A percentile compares a stretch with the other conserved stretches of the same genome.
These are phyloP conservation scores for Epinephelus cyanopodus DNA, from an alignment of 2,113 vertebrate genomes.

Conservation along the genomic window DNA sequence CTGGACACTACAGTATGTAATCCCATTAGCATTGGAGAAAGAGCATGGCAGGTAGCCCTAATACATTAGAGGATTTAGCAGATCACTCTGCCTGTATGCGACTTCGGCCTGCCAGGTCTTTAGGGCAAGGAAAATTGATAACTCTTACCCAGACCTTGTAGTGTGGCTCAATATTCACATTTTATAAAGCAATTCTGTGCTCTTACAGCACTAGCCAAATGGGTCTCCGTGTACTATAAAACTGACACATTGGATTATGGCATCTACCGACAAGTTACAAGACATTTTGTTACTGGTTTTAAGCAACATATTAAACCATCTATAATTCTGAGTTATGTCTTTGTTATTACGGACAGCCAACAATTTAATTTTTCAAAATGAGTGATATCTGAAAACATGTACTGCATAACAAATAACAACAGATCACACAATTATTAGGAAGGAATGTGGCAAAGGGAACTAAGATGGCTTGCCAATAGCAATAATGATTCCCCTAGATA, in stretches of 20 bases:
- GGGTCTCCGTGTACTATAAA: neutral
- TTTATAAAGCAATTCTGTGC: constrained; percentile 21
- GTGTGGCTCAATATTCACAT: constrained; percentile 23
- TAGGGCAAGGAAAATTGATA: constrained; percentile 26
- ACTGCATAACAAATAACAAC: constrained; percentile 20
- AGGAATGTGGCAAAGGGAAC: constrained; percentile 28
- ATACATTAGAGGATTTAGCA: constrained; percentile 66
- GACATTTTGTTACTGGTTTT: neutral
- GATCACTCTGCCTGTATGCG: constrained; percentile 46
- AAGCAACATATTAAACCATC: constrained; percentile 8
- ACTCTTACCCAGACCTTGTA: constrained; percentile 13
- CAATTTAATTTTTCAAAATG: neutral
- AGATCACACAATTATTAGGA: constrained; percentile 25
- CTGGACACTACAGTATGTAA: constrained; percentile 63
- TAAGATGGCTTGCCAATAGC: constrained; percentile 43
- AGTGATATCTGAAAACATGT: neutral
- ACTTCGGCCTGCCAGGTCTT: constrained; percentile 19
- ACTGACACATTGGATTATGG: neutral
- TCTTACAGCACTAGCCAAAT: neutral
- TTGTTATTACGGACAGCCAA: neutral
- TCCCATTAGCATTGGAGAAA: constrained; percentile 61
- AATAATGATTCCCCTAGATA: constrained; percentile 47
- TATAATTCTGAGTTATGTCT: neutral
- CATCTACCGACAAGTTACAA: neutral
- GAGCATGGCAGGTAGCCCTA: constrained; percentile 52